Conservation (phyloP, 1,140 invertebrate genomes). For the Drosophila guanche region DNA sequence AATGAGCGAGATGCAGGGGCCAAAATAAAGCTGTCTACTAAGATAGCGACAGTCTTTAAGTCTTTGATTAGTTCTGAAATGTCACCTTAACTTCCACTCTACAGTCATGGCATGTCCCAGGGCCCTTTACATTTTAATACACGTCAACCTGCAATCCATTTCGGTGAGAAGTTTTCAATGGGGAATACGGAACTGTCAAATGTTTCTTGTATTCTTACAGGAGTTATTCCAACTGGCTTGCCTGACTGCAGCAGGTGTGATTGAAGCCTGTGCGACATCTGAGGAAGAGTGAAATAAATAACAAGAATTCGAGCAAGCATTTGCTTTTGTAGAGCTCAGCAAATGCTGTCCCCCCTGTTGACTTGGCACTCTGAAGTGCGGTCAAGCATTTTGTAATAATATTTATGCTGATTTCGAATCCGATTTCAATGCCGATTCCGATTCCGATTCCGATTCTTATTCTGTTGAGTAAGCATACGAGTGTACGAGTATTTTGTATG, state of each 20-base stretch:
- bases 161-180: constrained; percentile 38
- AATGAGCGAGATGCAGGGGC: no score
- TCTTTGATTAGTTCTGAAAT: no score
- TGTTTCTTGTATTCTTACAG: constrained; percentile 22
- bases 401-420: constrained; percentile 54
- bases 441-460: constrained; percentile 25
- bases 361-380: constrained; percentile 65
- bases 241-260: constrained; percentile 48
- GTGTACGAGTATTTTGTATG: constrained; percentile 21
- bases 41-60: no score
- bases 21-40: no score
- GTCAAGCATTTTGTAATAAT: constrained; percentile 68
- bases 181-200: constrained; percentile 62
- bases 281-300: constrained; percentile 10
- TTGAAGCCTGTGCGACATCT: constrained; percentile 41
- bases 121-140: constrained; percentile 41
- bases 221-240: constrained; percentile 1
- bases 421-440: constrained; percentile 3
- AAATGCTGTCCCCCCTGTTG: constrained; percentile 50
- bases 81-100: no score
- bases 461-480: constrained; percentile 33
- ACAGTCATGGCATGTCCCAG: no score
- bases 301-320: constrained; percentile 40
- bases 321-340: constrained; percentile 57
- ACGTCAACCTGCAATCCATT: constrained; percentile 37